Evolutionary conservation across 2,113 vertebrate species (phyloP).

Genomic region (Calyptomena viridis): DNA sequence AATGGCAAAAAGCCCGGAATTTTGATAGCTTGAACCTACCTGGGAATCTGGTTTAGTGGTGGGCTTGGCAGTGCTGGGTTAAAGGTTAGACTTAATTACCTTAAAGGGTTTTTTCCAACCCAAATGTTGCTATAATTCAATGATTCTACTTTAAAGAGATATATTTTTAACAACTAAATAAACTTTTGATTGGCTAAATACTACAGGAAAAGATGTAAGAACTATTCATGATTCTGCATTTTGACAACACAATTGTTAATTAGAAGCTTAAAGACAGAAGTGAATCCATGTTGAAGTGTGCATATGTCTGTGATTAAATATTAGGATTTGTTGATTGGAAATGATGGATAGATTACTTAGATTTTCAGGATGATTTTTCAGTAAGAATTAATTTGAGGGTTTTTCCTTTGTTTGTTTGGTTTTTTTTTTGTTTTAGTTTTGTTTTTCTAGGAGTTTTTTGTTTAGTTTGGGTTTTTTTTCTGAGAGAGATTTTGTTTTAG

Average conservation of each 20-base stretch:
- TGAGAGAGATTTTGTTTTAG: neutral
- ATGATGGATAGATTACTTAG: constrained; percentile 21
- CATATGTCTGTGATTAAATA: constrained; percentile 43
- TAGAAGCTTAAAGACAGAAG: constrained; percentile 46
- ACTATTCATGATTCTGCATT: constrained; percentile 31
- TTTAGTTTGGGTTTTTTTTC: neutral
- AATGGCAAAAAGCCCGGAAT: neutral
- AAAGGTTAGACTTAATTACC: neutral
- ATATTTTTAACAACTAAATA: neutral
- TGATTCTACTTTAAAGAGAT: neutral
- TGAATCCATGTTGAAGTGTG: constrained; percentile 15
- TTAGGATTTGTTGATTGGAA: constrained; percentile 50
- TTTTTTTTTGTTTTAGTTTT: neutral
- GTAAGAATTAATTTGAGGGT: neutral
- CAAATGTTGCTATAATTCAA: neutral
- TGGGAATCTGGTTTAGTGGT: neutral
- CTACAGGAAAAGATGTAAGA: constrained; percentile 25
- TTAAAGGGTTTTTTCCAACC: neutral
- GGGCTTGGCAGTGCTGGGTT: neutral
- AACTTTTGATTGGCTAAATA: constrained; percentile 1
- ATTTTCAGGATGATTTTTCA: neutral
- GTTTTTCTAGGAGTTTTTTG: neutral
- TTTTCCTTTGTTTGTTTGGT: neutral
- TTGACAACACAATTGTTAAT: constrained; percentile 50
- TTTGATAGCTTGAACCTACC: neutral